Conservation (phyloP, 2,113 vertebrate species). For the Atractosteus spatula region DNA sequence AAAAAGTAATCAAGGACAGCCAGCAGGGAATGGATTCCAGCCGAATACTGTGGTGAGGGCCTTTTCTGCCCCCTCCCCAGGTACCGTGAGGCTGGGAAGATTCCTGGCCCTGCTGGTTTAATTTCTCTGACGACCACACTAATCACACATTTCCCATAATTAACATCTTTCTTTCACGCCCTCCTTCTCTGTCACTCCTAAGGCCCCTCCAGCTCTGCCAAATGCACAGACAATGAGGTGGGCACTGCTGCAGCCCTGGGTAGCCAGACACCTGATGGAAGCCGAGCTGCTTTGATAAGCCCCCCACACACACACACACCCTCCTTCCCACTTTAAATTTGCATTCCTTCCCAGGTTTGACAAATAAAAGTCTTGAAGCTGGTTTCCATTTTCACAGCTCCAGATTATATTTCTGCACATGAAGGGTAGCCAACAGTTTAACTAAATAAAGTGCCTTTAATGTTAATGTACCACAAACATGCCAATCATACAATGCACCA, state of each 20-base stretch:
- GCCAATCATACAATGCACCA: slow-evolving; percentile 59
- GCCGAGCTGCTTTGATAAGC: slow-evolving; percentile 35
- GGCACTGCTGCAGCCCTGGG: slow-evolving; percentile 64
- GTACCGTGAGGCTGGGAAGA: slow-evolving; percentile 75
- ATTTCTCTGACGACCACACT: slow-evolving; percentile 92
- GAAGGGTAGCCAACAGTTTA: slow-evolving; percentile 56
- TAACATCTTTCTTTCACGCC: slow-evolving; percentile 73
- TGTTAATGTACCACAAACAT: slow-evolving; percentile 69
- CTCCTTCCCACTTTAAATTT: slow-evolving; percentile 63
- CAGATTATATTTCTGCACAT: slow-evolving; percentile 56
- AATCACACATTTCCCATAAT: slow-evolving; percentile 81
- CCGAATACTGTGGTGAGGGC: slow-evolving; percentile 66
- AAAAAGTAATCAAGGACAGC: slow-evolving; percentile 90
- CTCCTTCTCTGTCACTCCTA: slow-evolving; percentile 64
- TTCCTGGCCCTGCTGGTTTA: slow-evolving; percentile 84
- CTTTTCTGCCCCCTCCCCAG: slow-evolving; percentile 80
- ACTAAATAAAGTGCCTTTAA: slow-evolving; percentile 64
- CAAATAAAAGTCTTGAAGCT: slow-evolving; percentile 45
- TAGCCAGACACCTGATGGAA: slow-evolving; percentile 70
- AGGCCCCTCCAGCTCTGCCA: slow-evolving; percentile 60
- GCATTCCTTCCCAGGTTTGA: slow-evolving; percentile 71
- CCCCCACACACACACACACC: slow-evolving; percentile 23
- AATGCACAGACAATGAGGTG: slow-evolving; percentile 59
- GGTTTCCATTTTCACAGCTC: slow-evolving; percentile 60
- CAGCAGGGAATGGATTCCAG: slow-evolving; percentile 82